Evolutionary conservation across 2,888 invertebrate genomes (phyloP).

Genomic region (Hedya salicella): DNA sequence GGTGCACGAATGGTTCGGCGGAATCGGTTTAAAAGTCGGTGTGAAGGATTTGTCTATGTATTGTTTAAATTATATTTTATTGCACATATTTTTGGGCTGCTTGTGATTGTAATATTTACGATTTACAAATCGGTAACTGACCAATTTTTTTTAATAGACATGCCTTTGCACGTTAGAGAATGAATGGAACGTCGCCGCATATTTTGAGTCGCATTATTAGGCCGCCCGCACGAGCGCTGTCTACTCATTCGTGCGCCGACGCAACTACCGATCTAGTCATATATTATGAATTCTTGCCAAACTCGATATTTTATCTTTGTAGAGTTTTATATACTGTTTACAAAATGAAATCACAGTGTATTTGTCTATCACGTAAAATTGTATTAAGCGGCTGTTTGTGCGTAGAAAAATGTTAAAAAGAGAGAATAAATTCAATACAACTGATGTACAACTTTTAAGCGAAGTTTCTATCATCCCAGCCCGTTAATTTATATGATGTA

Average conservation of each 20-base stretch:
- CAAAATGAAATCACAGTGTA: slow-evolving; percentile 82
- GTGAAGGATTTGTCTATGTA: slow-evolving; percentile 12
- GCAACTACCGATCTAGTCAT: slow-evolving; percentile 34
- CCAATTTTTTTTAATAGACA: slow-evolving; percentile 14
- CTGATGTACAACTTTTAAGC: slow-evolving; percentile 79
- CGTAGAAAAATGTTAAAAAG: slow-evolving; percentile 78
- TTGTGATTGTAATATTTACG: slow-evolving; percentile 29
- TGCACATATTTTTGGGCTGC: slow-evolving; percentile 8
- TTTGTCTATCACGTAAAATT: slow-evolving; percentile 80
- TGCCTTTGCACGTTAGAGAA: slow-evolving; percentile 17
- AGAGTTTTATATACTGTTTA: slow-evolving; percentile 84
- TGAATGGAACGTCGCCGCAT: neutral
- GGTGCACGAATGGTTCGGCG: slow-evolving; percentile 26
- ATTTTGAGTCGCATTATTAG: neutral
- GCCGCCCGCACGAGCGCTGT: neutral
- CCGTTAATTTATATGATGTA: neutral
- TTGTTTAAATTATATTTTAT: slow-evolving; percentile 20
- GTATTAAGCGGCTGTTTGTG: slow-evolving; percentile 81
- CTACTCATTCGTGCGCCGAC: slow-evolving; percentile 15
- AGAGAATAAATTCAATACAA: slow-evolving; percentile 82
- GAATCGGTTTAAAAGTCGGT: slow-evolving; percentile 13
- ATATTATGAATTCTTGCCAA: slow-evolving; percentile 81
- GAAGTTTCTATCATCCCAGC: slow-evolving; percentile 60
- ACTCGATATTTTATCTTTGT: slow-evolving; percentile 84
- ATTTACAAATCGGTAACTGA: slow-evolving; percentile 19